Evolutionary conservation across 2,113 vertebrate species (phyloP).

Genomic region (Garra rufa): DNA sequence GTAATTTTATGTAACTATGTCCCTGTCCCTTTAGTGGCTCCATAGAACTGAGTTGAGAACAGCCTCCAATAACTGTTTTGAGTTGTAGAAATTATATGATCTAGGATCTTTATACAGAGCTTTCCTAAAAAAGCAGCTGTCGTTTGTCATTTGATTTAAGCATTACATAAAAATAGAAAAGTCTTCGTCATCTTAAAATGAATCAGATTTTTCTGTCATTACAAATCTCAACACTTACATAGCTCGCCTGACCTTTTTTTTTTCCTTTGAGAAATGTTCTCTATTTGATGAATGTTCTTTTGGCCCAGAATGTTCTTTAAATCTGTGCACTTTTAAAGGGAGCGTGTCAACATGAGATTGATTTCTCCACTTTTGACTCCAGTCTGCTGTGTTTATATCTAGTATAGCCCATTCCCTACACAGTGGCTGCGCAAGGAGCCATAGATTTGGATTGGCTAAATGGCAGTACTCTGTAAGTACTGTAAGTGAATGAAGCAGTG

Average conservation of each 20-base stretch:
- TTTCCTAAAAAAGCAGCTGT: too few relatives aligned
- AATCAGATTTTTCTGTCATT: background rate
- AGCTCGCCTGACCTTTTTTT: background rate
- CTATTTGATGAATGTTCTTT: slow-evolving; percentile 7
- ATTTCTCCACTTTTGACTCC: slow-evolving; percentile 18
- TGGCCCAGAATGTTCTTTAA: background rate
- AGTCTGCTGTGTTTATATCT: slow-evolving; percentile 15
- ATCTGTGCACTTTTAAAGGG: background rate
- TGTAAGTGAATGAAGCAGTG: slow-evolving; percentile 55
- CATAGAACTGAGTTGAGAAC: too few relatives aligned
- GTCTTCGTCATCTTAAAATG: background rate
- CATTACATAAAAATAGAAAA: background rate
- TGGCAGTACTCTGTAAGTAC: slow-evolving; percentile 49
- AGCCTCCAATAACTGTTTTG: too few relatives aligned
- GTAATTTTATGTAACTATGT: too few relatives aligned
- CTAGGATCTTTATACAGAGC: too few relatives aligned
- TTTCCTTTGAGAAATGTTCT: background rate
- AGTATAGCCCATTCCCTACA: background rate
- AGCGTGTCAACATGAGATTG: slow-evolving; percentile 10
- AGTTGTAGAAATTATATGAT: too few relatives aligned
- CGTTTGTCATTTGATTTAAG: background rate
- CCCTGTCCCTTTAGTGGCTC: too few relatives aligned
- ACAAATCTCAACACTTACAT: background rate
- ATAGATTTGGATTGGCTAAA: slow-evolving; percentile 17
- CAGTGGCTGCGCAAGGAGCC: background rate